Percentiles rank a stretch among this genome's conserved stretches.
Evolutionary conservation across 2,888 invertebrate species (phyloP).

Genomic region (Polydrusus cervinus): DNA sequence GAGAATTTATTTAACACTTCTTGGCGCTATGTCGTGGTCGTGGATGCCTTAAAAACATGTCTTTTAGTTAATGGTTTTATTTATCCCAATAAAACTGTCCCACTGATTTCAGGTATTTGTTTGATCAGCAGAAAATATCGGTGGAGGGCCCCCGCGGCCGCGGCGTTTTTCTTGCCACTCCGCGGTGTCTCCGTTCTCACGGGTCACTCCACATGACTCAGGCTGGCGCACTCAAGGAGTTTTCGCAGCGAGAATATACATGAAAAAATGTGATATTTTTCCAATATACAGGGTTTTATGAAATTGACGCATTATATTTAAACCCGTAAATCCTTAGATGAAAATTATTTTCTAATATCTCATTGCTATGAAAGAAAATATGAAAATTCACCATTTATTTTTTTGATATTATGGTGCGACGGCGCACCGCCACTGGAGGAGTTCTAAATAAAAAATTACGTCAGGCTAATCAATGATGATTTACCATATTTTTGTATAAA

Average conservation of each 20-base stretch:
- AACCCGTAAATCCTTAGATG: no score
- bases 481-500: no score
- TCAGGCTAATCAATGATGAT: no score
- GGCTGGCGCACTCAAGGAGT: constrained; percentile 47
- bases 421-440: no score
- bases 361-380: no score
- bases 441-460: no score
- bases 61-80: constrained; percentile 53
- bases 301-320: no score
- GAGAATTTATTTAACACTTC: constrained; percentile 24
- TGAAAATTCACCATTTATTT: no score
- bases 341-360: no score
- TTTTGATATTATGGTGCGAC: no score
- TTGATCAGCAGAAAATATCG: constrained; percentile 56
- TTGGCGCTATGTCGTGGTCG: constrained; percentile 6
- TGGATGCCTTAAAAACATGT: constrained; percentile 49
- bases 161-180: constrained; percentile 52
- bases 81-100: constrained; percentile 56
- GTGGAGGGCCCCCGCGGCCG: constrained; percentile 47
- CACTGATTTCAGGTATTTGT: constrained; percentile 55
- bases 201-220: constrained; percentile 57
- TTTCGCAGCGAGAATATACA: constrained; percentile 28
- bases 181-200: constrained; percentile 62
- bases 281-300: no score
- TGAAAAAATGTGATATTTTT: not conserved